A percentile compares a stretch with the other conserved stretches of the same genome.
phyloP scores from a whole-genome alignment of 2,888 invertebrate species.

The Druceiella hillmani region DNA sequence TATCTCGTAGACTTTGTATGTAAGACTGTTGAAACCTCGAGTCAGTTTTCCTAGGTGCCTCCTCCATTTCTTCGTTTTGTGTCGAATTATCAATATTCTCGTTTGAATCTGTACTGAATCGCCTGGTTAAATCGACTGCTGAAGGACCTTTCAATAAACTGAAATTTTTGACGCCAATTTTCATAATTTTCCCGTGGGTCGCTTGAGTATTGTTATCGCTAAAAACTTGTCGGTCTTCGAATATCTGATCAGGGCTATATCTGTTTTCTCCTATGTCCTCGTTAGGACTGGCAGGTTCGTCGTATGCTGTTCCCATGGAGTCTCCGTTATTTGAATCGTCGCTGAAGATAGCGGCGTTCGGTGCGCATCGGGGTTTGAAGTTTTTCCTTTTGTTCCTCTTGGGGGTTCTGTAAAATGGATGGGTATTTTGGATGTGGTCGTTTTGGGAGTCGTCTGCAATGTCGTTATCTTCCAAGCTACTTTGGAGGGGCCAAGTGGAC shows the following conservation, averaged over 20 bases:
- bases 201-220: constrained; percentile 17
- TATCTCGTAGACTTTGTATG: constrained; percentile 45
- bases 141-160: constrained; percentile 42
- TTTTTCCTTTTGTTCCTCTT: constrained; percentile 74
- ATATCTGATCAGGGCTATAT: constrained; percentile 33
- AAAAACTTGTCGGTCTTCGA: constrained; percentile 33
- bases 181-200: constrained; percentile 30
- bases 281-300: constrained; percentile 34
- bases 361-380: constrained; percentile 69
- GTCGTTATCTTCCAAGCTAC: constrained; percentile 30
- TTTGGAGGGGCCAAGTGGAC: constrained; percentile 49
- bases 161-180: constrained; percentile 49
- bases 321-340: constrained; percentile 48
- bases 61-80: constrained; percentile 42
- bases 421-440: constrained; percentile 39
- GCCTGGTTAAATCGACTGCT: constrained; percentile 47
- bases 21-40: constrained; percentile 45
- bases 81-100: constrained; percentile 49
- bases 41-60: constrained; percentile 43
- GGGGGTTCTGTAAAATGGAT: constrained; percentile 49
- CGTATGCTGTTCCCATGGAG: constrained; percentile 27
- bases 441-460: constrained; percentile 34
- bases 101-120: constrained; percentile 49
- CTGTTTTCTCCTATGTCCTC: constrained; percentile 41
- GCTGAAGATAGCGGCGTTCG: constrained; percentile 49